Evolutionary conservation across 2,888 invertebrate species (phyloP).

Genomic region (Chrysolina americana): DNA sequence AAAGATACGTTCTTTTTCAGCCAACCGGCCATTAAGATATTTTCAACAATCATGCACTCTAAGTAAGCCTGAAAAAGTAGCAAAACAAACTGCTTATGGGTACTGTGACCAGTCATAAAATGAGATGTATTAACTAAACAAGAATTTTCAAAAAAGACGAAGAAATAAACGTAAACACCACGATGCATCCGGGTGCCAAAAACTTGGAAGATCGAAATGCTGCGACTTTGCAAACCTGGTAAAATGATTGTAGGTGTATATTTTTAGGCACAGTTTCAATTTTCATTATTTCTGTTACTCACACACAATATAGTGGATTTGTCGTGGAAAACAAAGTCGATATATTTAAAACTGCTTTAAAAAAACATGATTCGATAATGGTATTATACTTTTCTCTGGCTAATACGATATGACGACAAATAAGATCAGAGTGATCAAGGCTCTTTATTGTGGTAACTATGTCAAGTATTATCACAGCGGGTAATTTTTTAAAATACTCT

Average conservation of each 20-base stretch:
- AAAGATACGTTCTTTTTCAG: too few species aligned
- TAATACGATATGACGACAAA: too few species aligned
- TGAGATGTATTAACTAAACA: not conserved
- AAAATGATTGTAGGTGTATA: conserved; percentile 7
- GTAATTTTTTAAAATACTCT: not conserved
- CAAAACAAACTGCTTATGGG: not conserved
- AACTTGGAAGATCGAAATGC: conserved; percentile 4
- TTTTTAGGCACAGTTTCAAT: not conserved
- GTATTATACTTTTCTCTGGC: too few species aligned
- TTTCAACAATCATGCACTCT: not conserved
- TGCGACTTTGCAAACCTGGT: conserved; percentile 18
- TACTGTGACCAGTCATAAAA: not conserved
- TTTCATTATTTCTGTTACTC: conserved; percentile 6
- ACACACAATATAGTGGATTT: not conserved
- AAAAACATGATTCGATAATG: too few species aligned
- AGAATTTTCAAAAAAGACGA: not conserved
- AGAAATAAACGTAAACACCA: not conserved
- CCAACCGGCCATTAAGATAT: not conserved
- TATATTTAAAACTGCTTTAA: not conserved
- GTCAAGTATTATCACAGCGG: not conserved
- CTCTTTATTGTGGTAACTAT: not conserved
- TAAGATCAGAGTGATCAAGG: too few species aligned
- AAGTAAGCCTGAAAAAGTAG: conserved; percentile 3
- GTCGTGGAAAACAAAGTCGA: not conserved
- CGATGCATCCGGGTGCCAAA: conserved; percentile 1